Evolutionary conservation across 2,888 invertebrate species (phyloP).

Genomic region (Pheosia tremula): DNA sequence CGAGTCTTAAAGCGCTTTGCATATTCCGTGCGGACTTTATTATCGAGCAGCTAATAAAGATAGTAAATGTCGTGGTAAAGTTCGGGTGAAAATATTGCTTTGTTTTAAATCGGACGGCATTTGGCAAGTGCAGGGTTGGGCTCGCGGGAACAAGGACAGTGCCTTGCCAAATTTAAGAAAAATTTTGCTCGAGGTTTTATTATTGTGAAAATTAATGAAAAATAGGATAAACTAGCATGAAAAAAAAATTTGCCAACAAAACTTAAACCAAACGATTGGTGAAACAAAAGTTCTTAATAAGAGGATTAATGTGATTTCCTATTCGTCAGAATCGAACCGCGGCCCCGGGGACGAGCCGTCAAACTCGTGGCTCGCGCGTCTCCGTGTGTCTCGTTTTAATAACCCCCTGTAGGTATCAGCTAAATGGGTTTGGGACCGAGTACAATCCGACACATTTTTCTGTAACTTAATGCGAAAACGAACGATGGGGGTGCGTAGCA

Average conservation of each 20-base stretch:
- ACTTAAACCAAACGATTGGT: conserved; percentile 46
- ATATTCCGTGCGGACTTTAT: conserved; percentile 74
- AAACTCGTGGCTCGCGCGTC: conserved; percentile 70
- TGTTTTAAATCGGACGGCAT: conserved; percentile 9
- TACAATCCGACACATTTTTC: conserved; percentile 48
- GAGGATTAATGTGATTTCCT: conserved; percentile 76
- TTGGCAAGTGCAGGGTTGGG: conserved; percentile 1
- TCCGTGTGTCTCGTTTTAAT: conserved; percentile 78
- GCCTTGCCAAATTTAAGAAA: too few relatives aligned
- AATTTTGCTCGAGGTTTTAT: too few relatives aligned
- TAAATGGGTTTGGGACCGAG: conserved; percentile 73
- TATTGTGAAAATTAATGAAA: too few relatives aligned
- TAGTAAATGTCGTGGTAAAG: conserved; percentile 68
- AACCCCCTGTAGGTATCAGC: conserved; percentile 70
- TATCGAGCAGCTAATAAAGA: conserved; percentile 72
- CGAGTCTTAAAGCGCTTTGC: conserved; percentile 80
- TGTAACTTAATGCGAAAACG: conserved; percentile 37
- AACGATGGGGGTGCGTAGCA: conserved; percentile 39
- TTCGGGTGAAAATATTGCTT: conserved; percentile 34
- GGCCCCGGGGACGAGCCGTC: conserved; percentile 68
- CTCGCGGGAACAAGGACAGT: neutral
- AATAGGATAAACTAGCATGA: conserved; percentile 10
- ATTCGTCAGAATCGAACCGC: conserved; percentile 73
- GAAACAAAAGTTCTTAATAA: conserved; percentile 64
- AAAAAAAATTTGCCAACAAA: conserved; percentile 19